Base-by-base conservation (phyloP, 2,888 invertebrate genomes). In the Rhamnusium bicolor region DNA sequence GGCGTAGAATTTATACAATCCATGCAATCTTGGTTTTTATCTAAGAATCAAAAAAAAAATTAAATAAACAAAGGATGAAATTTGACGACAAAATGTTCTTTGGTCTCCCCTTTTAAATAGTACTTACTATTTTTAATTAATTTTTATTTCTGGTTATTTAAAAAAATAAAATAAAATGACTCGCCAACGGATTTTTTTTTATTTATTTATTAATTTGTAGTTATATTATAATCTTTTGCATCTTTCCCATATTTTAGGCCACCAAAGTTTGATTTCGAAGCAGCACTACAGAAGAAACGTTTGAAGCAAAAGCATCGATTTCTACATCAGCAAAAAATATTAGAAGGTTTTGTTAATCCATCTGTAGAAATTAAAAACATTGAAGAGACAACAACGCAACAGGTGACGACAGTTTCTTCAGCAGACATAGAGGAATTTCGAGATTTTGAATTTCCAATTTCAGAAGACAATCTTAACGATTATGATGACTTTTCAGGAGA, bases 211-310 rank as follows among this genome's bases (percentile, higher is more conserved):
- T n/a, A n/a, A n/a, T n/a, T n/a, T n/a, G n/a, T n/a, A n/a, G n/a
- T n/a, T n/a, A n/a, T 6, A 24, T 24, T 6, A 2, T 24, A 24
- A 24, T 24, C 2, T 24, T 12, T 8, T 40, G 12, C 12, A 3
- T 40, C 19, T 40, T 56, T 51, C 63, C 56, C 29, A 27, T 69
- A 73, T 85, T 83, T 14, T 83, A 92, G 92, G 54, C 91, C 92
- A 0, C 91, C 91, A 70, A 89, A 91, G 65, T 92, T 92, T 83
- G 91, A 92, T 84, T 86, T 92, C 47, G 90, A 91, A 77, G 89
- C 89, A 61, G 91, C 91, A 2, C 89, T 92, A 87, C 89, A 90
- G 49, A 88, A 89, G 21, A 91, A 91, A 76, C 89, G 90, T 54
- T 88, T 89, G 68, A 90, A 90, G 80, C 90, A 91, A 19, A 89